Percentiles rank a stretch among this genome's conserved stretches.
These are phyloP conservation scores for Caenorhabditis imperialis DNA, from an alignment of 2,888 invertebrate species.

Conservation along the genomic window DNA sequence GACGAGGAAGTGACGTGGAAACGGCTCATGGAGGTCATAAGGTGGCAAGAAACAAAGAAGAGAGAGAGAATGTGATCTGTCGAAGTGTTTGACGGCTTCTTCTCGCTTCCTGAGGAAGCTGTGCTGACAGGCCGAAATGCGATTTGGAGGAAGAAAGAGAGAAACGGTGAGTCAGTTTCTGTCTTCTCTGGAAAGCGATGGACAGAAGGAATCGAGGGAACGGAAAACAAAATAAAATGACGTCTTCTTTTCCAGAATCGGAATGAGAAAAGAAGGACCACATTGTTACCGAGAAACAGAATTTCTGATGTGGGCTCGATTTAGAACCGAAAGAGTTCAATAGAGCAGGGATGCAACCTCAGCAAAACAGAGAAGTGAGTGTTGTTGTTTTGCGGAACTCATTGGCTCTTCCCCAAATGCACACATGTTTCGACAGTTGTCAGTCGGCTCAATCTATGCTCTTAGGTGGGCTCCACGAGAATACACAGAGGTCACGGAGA, in stretches of 20 bases:
- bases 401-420: not conserved
- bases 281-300: too few species aligned
- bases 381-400: constrained; percentile 23
- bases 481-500: too few species aligned
- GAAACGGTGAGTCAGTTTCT: constrained; percentile 28
- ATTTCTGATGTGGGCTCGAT: too few species aligned
- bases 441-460: constrained; percentile 31
- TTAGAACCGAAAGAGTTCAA: too few species aligned
- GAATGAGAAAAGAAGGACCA: not conserved
- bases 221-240: constrained; percentile 13
- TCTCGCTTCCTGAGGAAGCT: constrained; percentile 30
- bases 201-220: not conserved
- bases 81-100: constrained; percentile 19
- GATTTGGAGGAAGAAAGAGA: constrained; percentile 23
- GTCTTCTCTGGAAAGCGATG: not conserved
- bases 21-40: too few species aligned
- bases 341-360: too few species aligned
- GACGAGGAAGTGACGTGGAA: not conserved
- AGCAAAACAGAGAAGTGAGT: not conserved
- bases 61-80: constrained; percentile 18
- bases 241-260: constrained; percentile 4
- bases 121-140: constrained; percentile 40
- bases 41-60: too few species aligned
- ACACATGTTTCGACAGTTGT: constrained; percentile 53
- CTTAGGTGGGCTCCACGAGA: too few species aligned